These are phyloP conservation scores for Mechanitis mazaeus DNA, from an alignment of 2,888 invertebrate genomes.

Conservation along the genomic window DNA sequence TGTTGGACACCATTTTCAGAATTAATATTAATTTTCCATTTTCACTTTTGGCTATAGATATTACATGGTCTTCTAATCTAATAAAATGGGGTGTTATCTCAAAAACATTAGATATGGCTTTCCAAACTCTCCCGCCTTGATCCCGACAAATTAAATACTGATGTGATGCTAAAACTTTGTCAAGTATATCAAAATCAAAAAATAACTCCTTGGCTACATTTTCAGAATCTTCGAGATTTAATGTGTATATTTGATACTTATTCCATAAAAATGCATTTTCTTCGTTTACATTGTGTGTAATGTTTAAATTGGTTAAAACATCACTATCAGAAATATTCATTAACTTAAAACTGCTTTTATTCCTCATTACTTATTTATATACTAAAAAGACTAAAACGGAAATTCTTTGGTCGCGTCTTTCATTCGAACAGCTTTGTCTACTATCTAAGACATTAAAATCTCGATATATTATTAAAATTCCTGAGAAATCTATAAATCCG, in stretches of 20 bases:
- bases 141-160: conserved; percentile 55
- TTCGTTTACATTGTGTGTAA: conserved; percentile 40
- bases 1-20: not conserved
- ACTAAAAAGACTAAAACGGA: not conserved
- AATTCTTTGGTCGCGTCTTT: not conserved
- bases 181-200: conserved; percentile 42
- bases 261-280: conserved; percentile 53
- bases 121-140: conserved; percentile 43
- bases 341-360: conserved; percentile 45
- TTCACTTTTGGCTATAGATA: not conserved
- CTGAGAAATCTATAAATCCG: too few species aligned
- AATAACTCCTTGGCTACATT: conserved; percentile 35
- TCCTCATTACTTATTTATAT: conserved; percentile 12
- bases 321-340: conserved; percentile 23
- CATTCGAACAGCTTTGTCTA: too few species aligned
- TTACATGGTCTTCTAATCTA: not conserved
- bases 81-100: not conserved
- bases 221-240: conserved; percentile 45
- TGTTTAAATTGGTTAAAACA: conserved; percentile 43
- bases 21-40: not conserved
- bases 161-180: conserved; percentile 40
- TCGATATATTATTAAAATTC: too few species aligned
- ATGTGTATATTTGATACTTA: conserved; percentile 60
- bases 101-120: conserved; percentile 24
- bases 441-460: too few species aligned